Evolutionary conservation across 2,797 vertebrate genomes (phyloP).

Genomic region (Catharus ustulatus): DNA sequence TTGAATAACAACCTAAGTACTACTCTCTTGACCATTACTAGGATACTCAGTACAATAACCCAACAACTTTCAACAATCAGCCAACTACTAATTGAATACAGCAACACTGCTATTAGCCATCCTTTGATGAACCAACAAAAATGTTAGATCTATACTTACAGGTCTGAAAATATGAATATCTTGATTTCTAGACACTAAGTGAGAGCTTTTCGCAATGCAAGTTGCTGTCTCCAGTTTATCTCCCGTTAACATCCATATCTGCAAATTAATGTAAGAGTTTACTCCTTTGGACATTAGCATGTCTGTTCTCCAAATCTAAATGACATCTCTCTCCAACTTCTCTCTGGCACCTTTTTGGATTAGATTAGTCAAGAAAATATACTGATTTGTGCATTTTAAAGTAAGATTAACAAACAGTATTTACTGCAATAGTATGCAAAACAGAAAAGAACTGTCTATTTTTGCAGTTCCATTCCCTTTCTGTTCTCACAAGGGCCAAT

Average conservation of each 20-base stretch:
- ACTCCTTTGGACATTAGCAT: not conserved
- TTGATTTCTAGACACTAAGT: constrained; percentile 87
- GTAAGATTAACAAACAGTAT: not conserved
- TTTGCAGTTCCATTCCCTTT: not conserved
- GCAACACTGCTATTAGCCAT: not conserved
- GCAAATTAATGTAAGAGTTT: not conserved
- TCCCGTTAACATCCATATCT: constrained; percentile 99
- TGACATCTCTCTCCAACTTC: not conserved
- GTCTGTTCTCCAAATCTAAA: not conserved
- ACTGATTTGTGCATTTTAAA: not conserved
- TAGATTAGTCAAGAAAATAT: not conserved
- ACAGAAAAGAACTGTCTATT: not conserved
- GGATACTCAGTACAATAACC: not conserved
- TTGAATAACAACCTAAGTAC: not conserved
- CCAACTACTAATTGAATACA: not conserved
- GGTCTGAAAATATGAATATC: constrained; percentile 89
- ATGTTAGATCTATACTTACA: constrained; percentile 71
- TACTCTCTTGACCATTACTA: not conserved
- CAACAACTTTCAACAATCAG: not conserved
- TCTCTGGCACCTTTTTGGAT: not conserved
- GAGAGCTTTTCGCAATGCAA: constrained; percentile 97
- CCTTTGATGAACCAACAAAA: not conserved
- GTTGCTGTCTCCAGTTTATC: constrained; percentile 98
- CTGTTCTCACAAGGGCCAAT: not conserved
- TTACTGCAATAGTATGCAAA: not conserved